A percentile compares a stretch with the other conserved stretches of the same genome.
Evolutionary conservation across 1,140 invertebrate species (phyloP).

Genomic region (Cyclargus thomasi): DNA sequence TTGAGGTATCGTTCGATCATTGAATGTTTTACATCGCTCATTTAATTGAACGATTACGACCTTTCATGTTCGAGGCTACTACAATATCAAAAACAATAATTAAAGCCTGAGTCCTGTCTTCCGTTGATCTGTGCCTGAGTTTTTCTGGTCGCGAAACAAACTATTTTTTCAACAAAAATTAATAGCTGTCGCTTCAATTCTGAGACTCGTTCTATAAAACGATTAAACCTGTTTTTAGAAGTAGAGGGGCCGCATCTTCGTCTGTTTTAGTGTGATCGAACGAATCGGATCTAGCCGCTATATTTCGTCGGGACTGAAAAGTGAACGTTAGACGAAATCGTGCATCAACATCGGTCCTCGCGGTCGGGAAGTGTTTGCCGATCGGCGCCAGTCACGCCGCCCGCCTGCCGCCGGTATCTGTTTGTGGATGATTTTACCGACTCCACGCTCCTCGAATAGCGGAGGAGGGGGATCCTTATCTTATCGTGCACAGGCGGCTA

Average conservation of each 20-base stretch:
- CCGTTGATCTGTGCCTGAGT: slow-evolving; percentile 24
- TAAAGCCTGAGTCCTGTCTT: slow-evolving; percentile 37
- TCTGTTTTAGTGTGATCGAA: slow-evolving; percentile 9
- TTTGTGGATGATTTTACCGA: slow-evolving; percentile 49
- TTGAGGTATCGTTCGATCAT: not conserved
- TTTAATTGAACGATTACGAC: not conserved
- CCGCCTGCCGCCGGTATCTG: slow-evolving; percentile 34
- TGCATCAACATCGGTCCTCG: slow-evolving; percentile 33
- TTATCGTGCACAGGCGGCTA: slow-evolving; percentile 51
- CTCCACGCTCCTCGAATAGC: slow-evolving; percentile 30
- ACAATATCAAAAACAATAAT: slow-evolving; percentile 31
- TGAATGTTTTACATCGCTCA: not conserved
- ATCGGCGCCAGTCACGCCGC: slow-evolving; percentile 38
- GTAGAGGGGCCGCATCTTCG: slow-evolving; percentile 12
- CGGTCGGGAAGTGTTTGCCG: slow-evolving; percentile 35
- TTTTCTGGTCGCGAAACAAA: slow-evolving; percentile 27
- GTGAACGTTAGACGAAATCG: slow-evolving; percentile 34
- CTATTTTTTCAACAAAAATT: slow-evolving; percentile 28
- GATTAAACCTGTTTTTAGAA: slow-evolving; percentile 13
- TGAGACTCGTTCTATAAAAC: slow-evolving; percentile 23
- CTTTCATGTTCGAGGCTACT: slow-evolving; percentile 21
- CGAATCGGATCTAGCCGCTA: not conserved
- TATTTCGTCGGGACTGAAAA: slow-evolving; percentile 25
- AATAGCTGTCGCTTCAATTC: slow-evolving; percentile 22
- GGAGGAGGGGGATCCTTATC: slow-evolving; percentile 45